A percentile compares a stretch with the other conserved stretches of the same genome.
phyloP scores from a whole-genome alignment of 2,888 invertebrate genomes.

The Drosophila prolongata region DNA sequence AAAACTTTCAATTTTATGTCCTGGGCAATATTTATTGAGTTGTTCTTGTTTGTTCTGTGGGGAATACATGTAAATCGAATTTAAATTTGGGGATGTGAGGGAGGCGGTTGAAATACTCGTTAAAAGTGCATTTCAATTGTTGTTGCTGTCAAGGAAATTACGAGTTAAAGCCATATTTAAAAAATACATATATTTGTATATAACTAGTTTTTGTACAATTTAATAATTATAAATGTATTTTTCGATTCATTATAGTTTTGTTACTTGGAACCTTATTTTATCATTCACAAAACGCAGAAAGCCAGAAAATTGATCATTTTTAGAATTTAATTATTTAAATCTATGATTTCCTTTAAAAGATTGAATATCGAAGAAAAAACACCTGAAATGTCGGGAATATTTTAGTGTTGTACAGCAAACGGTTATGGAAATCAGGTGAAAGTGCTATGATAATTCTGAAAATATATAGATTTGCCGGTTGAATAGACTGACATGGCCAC shows the following conservation, averaged over 20 bases:
- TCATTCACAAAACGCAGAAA: too few species aligned
- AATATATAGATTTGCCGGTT: background rate
- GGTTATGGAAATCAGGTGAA: background rate
- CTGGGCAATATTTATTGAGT: conserved; percentile 59
- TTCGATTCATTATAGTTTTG: too few species aligned
- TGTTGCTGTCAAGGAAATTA: conserved; percentile 18
- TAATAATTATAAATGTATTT: too few species aligned
- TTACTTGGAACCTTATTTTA: too few species aligned
- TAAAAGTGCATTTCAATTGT: conserved; percentile 58
- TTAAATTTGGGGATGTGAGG: conserved; percentile 3
- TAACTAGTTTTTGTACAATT: background rate
- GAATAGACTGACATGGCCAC: conserved; percentile 1
- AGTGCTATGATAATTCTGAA: background rate
- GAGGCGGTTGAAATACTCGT: conserved; percentile 17
- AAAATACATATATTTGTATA: too few species aligned
- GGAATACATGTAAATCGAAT: conserved; percentile 13
- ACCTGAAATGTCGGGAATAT: background rate
- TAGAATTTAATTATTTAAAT: background rate
- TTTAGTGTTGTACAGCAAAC: background rate
- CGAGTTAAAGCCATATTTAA: too few species aligned
- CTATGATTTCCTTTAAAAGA: background rate
- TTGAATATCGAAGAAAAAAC: background rate
- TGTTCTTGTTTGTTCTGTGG: conserved; percentile 30
- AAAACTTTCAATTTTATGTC: conserved; percentile 68
- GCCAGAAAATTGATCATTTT: too few species aligned